A percentile compares a stretch with the other conserved stretches of the same genome.
These are phyloP conservation scores for Meles meles DNA, from an alignment of 2,113 vertebrate species.

Conservation along the genomic window DNA sequence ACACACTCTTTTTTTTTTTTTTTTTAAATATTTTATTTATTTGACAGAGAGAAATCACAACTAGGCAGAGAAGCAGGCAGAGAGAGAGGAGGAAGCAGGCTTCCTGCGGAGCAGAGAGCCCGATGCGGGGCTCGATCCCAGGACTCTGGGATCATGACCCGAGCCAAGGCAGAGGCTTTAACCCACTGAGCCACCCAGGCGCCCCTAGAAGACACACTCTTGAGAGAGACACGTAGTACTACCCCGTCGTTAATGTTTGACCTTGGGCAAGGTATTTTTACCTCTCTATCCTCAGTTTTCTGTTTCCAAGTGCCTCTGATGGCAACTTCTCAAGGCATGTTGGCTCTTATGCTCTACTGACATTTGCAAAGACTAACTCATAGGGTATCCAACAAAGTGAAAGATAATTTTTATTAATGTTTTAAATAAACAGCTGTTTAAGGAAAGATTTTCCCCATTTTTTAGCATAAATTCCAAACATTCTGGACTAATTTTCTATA, in stretches of 20 bases:
- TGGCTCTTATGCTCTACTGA: not conserved
- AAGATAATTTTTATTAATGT: not conserved
- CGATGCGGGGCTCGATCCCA: no score
- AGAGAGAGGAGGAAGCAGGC: no score
- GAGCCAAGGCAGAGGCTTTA: no score
- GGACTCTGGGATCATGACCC: no score
- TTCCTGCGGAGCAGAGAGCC: no score
- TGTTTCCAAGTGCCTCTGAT: not conserved
- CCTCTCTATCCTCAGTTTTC: not conserved
- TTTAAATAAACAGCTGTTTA: not conserved
- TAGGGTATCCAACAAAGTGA: not conserved
- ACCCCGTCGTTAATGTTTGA: not conserved
- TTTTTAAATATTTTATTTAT: no score
- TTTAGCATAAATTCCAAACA: not conserved
- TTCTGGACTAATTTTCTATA: not conserved
- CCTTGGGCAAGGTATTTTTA: not conserved
- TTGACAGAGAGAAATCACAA: no score
- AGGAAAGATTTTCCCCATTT: not conserved
- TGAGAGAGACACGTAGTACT: not conserved
- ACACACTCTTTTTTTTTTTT: no score
- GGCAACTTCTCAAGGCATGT: not conserved
- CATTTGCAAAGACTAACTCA: not conserved
- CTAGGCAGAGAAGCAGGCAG: no score
- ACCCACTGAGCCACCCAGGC: no score
- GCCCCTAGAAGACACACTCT: not conserved